phyloP scores from a whole-genome alignment of 2,113 vertebrate genomes.

The Junco hyemalis region DNA sequence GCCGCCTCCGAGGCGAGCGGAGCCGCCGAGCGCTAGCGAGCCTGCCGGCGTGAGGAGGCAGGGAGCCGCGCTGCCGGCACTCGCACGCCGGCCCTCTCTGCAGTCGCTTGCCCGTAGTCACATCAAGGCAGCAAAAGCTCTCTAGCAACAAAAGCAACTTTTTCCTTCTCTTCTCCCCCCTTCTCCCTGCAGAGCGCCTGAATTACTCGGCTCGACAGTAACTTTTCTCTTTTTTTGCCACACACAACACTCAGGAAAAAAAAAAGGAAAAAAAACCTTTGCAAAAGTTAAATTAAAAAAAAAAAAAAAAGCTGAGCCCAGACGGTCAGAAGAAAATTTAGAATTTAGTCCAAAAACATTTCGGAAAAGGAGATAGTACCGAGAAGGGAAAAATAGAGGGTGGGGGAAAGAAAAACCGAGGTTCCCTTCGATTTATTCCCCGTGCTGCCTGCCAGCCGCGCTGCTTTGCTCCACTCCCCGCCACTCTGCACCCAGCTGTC shows the following conservation, averaged over 20 bases:
- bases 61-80: neutral
- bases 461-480: neutral
- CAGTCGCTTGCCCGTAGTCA: neutral
- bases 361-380: neutral
- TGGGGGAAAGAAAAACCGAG: neutral
- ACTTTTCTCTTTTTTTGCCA: neutral
- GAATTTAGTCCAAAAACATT: neutral
- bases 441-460: neutral
- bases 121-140: neutral
- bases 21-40: neutral
- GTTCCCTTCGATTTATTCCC: neutral
- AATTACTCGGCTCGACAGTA: neutral
- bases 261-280: neutral
- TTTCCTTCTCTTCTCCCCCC: neutral
- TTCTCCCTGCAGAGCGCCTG: neutral
- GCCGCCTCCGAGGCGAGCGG: neutral
- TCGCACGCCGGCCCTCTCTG: neutral
- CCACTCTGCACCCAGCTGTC: conserved; percentile 66
- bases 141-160: conserved; percentile 1
- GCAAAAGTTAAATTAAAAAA: neutral
- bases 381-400: neutral
- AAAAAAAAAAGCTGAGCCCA: neutral
- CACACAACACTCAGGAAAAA: neutral
- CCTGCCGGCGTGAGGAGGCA: neutral
- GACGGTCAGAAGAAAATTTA: neutral